Conservation (phyloP, 2,797 vertebrate species). For the Hybognathus amarus region DNA sequence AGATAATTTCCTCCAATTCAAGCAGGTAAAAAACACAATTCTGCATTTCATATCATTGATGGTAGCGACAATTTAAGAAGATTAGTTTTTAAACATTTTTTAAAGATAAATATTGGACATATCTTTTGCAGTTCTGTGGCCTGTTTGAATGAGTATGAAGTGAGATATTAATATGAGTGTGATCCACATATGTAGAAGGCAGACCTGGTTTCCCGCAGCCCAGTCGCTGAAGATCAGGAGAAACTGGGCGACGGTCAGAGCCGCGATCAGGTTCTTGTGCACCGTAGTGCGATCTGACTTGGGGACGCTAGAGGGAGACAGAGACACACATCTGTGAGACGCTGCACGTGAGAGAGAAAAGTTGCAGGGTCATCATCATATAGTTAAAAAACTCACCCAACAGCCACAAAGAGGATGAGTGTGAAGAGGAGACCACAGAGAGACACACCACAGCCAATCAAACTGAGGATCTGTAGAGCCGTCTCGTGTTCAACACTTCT, state of each 20-base stretch:
- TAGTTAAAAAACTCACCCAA: conserved; percentile 80
- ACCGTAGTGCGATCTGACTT: conserved; percentile 88
- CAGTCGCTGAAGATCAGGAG: conserved; percentile 88
- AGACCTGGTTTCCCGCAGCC: conserved; percentile 83
- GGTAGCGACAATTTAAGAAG: not conserved
- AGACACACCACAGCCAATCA: not conserved
- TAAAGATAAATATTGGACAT: not conserved
- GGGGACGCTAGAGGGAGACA: conserved; percentile 78
- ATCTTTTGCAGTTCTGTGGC: no score
- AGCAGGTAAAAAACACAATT: not conserved
- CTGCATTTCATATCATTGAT: not conserved
- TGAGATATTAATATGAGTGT: not conserved
- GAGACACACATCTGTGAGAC: conserved; percentile 14
- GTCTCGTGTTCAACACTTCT: no score
- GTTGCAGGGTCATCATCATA: not conserved
- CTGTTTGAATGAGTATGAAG: not conserved
- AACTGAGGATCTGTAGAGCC: not conserved
- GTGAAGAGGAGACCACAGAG: conserved; percentile 81
- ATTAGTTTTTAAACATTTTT: not conserved
- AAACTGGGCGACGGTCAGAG: conserved; percentile 83
- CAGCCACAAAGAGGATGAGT: conserved; percentile 87
- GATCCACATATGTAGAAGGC: not conserved
- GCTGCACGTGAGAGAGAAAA: not conserved
- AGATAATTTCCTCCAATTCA: not conserved
- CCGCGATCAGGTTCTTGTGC: conserved; percentile 92